Conservation (phyloP, 2,113 vertebrate species). For the Tachycineta bicolor region DNA sequence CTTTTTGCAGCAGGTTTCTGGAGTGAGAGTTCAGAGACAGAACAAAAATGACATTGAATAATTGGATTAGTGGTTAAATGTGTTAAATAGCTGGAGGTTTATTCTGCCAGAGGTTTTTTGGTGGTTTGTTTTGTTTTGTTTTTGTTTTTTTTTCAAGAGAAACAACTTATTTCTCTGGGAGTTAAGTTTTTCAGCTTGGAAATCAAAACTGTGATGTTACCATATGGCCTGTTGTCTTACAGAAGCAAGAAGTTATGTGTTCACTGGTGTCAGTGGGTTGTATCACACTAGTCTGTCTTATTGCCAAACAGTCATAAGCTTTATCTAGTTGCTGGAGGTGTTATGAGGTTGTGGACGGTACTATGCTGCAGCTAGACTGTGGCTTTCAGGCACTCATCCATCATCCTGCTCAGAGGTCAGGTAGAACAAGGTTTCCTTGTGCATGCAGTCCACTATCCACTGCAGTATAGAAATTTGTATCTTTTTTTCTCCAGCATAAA, state of each 20-base stretch:
- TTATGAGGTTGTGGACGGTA: neutral
- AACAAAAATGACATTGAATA: neutral
- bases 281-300: neutral
- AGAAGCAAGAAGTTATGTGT: neutral
- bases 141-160: neutral
- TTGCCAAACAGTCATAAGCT: neutral
- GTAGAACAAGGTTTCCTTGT: neutral
- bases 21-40: neutral
- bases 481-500: neutral
- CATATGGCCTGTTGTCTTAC: neutral
- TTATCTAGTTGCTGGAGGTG: neutral
- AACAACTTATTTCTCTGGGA: neutral
- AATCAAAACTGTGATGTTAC: neutral
- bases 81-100: neutral
- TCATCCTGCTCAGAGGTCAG: neutral
- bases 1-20: neutral
- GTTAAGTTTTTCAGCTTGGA: neutral
- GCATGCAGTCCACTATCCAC: neutral
- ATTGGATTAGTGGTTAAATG: neutral
- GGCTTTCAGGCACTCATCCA: neutral
- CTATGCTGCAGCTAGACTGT: fast-evolving
- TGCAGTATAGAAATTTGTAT: neutral
- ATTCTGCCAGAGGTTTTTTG: neutral
- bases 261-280: neutral
- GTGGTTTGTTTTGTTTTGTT: too few species aligned